Base-by-base conservation (phyloP, 2,113 vertebrate species). In the Cairina moschata region DNA sequence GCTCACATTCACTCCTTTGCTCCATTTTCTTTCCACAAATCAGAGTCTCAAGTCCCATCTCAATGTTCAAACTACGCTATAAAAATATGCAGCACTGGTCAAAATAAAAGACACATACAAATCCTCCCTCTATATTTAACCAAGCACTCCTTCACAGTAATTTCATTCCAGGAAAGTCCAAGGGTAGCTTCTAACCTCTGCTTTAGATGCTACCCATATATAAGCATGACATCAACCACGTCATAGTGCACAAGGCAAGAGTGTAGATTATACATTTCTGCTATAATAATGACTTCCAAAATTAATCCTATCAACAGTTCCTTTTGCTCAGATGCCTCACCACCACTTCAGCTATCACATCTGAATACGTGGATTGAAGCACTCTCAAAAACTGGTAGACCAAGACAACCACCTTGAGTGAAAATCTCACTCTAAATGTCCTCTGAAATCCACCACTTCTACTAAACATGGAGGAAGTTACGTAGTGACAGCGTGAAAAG, bases 21-120 rank as follows among this genome's bases (percentile, higher is more conserved):
- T 93, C 78, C 18, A 83, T 80, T 90, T 94, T 79, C 63, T 83
- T 89, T 86, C n/a, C 67, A 74, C 67, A 69, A 80, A 77, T 54
- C 7, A 0, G 50, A 83, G 54, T 52, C 48, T 60, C 72, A 69
- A 42, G 54, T 73, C 50, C 68, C 55, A 73, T 34, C 72, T 74
- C 63, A 46, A 36, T 28, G 62, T 54, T 76, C 52, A 66, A 50
- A 85, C 72, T 9, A 36, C 29, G 42, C 48, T 62, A 48, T 6
- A 77, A 90, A 91, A 95, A 86, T 36, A 65, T 7, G 4, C 48
- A 93, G 12, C 38, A 74, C 18, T 32, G 38, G 80, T 65, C 34
- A 90, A 56, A 86, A 86, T 52, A 42, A 91, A 80, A 69, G 3
- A 11, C 50, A 66, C 6, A 32, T 13, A 44, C 15, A 78, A 85